These are phyloP conservation scores for Plusia festucae DNA, from an alignment of 2,888 invertebrate species.

Conservation along the genomic window DNA sequence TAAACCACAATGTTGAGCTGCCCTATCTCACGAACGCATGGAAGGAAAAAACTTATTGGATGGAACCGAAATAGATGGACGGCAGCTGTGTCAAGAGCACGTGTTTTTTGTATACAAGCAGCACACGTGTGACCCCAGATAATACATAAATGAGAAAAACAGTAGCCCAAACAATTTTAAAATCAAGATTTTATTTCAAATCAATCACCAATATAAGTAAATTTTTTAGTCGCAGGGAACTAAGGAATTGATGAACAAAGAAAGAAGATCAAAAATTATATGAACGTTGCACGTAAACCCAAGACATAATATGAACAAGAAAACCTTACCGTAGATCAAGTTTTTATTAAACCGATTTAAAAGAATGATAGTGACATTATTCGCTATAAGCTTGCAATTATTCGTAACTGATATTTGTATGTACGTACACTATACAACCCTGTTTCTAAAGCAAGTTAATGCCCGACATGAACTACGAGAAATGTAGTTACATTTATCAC, in stretches of 20 bases:
- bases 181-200: not conserved
- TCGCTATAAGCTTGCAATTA: not conserved
- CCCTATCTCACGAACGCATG: conserved; percentile 32
- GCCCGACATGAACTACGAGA: conserved; percentile 31
- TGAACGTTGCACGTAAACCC: conserved; percentile 20
- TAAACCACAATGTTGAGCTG: conserved; percentile 32
- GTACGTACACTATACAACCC: conserved; percentile 13
- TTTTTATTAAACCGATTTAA: conserved; percentile 27
- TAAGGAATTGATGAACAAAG: no score
- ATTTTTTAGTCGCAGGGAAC: no score
- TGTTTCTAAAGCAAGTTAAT: conserved; percentile 22
- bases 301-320: conserved; percentile 16
- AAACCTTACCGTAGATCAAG: conserved; percentile 10
- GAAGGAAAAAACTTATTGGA: conserved; percentile 45
- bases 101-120: conserved; percentile 69
- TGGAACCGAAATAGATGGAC: conserved; percentile 55
- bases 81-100: conserved; percentile 76
- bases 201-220: not conserved
- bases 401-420: conserved; percentile 2
- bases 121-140: conserved; percentile 65
- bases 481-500: conserved; percentile 46
- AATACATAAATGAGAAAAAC: conserved; percentile 46
- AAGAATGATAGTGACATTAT: conserved; percentile 11
- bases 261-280: no score
- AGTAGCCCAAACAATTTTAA: not conserved